These are phyloP conservation scores for Tinea pellionella DNA, from an alignment of 2,888 invertebrate genomes.

Conservation along the genomic window DNA sequence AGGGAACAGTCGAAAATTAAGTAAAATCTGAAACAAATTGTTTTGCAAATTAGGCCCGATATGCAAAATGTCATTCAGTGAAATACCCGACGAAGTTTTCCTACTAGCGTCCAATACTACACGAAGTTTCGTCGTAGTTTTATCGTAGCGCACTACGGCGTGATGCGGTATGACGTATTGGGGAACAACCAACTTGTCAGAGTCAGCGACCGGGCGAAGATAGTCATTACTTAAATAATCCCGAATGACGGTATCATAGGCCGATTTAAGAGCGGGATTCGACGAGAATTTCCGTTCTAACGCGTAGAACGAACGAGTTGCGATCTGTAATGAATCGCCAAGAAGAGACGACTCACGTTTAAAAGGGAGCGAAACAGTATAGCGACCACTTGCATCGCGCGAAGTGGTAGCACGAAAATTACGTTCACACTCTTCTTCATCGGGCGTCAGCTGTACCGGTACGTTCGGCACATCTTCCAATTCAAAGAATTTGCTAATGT, in stretches of 20 bases:
- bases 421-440: slow-evolving; percentile 17
- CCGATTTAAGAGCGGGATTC: neutral
- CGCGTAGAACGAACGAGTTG: slow-evolving; percentile 14
- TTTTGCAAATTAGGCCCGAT: slow-evolving; percentile 17
- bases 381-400: slow-evolving; percentile 17
- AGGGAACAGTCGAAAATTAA: slow-evolving; percentile 12
- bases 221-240: slow-evolving; percentile 15
- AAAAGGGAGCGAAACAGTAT: slow-evolving; percentile 17
- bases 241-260: slow-evolving; percentile 1
- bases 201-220: neutral
- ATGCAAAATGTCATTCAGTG: slow-evolving; percentile 18
- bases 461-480: slow-evolving; percentile 14
- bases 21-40: neutral
- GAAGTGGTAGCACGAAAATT: slow-evolving; percentile 15
- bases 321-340: slow-evolving; percentile 16
- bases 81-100: slow-evolving; percentile 13
- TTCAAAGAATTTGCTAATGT: slow-evolving; percentile 15
- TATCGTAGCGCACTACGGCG: slow-evolving; percentile 3
- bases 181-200: neutral
- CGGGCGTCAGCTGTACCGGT: slow-evolving; percentile 11
- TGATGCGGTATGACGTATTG: slow-evolving; percentile 11
- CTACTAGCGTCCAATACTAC: slow-evolving; percentile 14
- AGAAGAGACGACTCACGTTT: slow-evolving; percentile 13
- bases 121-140: slow-evolving; percentile 7
- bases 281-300: slow-evolving; percentile 16